Base-by-base conservation (phyloP, 2,888 invertebrate genomes). In the Crepidodera aurea region DNA sequence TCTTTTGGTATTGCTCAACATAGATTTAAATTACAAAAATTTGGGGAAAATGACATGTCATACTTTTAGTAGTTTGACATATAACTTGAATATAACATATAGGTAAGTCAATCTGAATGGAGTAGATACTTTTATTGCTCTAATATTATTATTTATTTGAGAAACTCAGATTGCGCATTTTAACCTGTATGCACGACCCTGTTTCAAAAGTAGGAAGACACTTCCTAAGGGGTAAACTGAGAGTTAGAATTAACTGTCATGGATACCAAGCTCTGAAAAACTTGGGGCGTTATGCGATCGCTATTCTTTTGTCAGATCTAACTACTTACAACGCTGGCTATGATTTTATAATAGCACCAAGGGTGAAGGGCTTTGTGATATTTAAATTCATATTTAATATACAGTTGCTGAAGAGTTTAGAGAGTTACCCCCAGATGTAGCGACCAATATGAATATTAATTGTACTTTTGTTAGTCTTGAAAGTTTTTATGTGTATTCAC, bases 341-440 rank as follows among this genome's bases (percentile, higher is more conserved):
- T 76, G 76, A 77, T 76, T 78, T 73, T 72, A 73, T 76, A 75
- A 75, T 73, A 67, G 62, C 60, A 51, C 55, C n/a, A 57, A 69
- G 76, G 78, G 76, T 72, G 72, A 18, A 54, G 62, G 66, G 71
- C 70, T 71, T 76, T 74, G 73, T 73, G 73, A 72, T 72, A 70
- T 78, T 78, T 77, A 78, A 78, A 79, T 77, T 78, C 77, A 76
- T 77, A 78, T 78, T 79, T 79, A 77, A 78, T 77, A 77, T 75
- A 76, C 75, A 73, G 71, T 69, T 62, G 64, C 51, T 48, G 60
- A 51, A 60, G 62, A 66, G 64, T 60, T 64, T 39, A 58, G 22
- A 51, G 59, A 66, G 57, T 56, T 64, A 61, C 65, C 73, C 73
- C 69, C 64, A 62, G 67, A 67, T 59, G 63, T 65, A 62, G 60